Evolutionary conservation across 2,797 vertebrate species (phyloP).

Genomic region (Crocodylus rhombifer): DNA sequence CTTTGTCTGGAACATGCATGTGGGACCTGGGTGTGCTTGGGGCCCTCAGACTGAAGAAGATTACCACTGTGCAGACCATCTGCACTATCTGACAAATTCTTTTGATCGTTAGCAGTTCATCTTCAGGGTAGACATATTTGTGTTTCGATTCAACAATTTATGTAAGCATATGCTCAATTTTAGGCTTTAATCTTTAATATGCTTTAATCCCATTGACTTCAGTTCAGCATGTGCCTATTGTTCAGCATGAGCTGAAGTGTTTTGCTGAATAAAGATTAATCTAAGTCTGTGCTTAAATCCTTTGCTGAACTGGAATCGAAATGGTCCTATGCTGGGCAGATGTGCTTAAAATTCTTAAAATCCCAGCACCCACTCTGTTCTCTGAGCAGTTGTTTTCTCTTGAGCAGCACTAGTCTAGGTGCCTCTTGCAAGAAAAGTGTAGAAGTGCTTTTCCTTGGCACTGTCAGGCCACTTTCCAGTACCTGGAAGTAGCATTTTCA

Average conservation of each 20-base stretch:
- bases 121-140: not conserved
- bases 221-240: not conserved
- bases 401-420: not conserved
- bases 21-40: no score
- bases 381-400: not conserved
- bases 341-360: not conserved
- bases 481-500: not conserved
- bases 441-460: not conserved
- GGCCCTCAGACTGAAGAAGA: no score
- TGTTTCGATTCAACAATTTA: not conserved
- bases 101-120: fast-evolving
- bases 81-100: not conserved
- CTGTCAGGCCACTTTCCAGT: not conserved
- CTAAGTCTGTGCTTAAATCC: not conserved
- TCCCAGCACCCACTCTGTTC: not conserved
- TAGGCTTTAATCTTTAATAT: not conserved
- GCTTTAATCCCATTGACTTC: not conserved
- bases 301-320: not conserved
- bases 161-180: not conserved
- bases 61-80: not conserved
- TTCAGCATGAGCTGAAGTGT: fast-evolving
- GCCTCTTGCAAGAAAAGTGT: not conserved
- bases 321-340: not conserved
- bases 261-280: not conserved
- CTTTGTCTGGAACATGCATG: no score